Conservation (phyloP, 2,888 invertebrate genomes). For the Calameuta idolon region DNA sequence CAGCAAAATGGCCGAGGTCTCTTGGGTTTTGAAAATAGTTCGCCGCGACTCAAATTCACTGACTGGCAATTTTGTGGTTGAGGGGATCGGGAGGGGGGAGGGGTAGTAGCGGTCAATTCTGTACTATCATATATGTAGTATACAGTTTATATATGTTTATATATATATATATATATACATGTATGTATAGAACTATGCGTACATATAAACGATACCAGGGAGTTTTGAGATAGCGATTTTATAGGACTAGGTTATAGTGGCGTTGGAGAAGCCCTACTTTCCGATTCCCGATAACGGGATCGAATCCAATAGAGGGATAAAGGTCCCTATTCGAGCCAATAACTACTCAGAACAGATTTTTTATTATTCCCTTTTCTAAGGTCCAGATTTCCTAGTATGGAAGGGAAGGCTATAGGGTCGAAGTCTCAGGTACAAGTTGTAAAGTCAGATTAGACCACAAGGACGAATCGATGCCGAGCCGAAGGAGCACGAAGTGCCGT, state of each 20-base stretch:
- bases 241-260: neutral
- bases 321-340: constrained; percentile 12
- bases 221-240: neutral
- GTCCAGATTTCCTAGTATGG: constrained; percentile 2
- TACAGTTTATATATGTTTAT: neutral
- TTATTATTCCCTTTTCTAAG: constrained; percentile 9
- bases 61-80: neutral
- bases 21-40: constrained; percentile 10
- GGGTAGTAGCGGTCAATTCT: neutral
- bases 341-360: constrained; percentile 13
- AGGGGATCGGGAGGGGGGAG: neutral
- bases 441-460: constrained; percentile 37
- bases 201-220: neutral
- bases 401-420: neutral
- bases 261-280: neutral
- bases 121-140: neutral
- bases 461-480: constrained; percentile 1
- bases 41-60: constrained; percentile 8
- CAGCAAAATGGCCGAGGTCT: neutral
- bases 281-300: constrained; percentile 2
- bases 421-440: constrained; percentile 29
- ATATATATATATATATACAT: too few relatives aligned
- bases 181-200: neutral
- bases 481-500: neutral
- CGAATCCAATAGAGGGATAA: constrained; percentile 3